Evolutionary conservation across 2,113 vertebrate genomes (phyloP).

Genomic region (Smithornis capensis): DNA sequence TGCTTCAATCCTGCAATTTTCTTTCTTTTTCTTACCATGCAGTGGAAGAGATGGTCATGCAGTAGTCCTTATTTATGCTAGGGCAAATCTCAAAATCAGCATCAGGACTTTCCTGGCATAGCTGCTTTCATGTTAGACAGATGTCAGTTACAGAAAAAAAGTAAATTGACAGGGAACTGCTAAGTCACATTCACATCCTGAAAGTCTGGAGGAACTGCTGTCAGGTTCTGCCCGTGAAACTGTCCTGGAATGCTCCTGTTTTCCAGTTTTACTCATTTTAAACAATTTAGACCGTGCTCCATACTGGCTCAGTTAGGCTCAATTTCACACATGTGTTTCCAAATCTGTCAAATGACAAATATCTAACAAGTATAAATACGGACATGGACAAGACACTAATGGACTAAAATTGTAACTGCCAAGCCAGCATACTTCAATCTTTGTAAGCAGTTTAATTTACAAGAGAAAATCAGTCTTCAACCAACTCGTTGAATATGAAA

Average conservation of each 20-base stretch:
- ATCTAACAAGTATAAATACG: neutral
- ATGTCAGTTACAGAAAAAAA: neutral
- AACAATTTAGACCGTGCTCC: neutral
- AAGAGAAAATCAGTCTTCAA: neutral
- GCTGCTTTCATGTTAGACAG: neutral
- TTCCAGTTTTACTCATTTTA: neutral
- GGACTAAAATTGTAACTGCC: neutral
- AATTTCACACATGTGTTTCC: neutral
- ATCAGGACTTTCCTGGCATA: neutral
- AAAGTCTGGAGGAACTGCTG: neutral
- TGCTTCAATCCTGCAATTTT: neutral
- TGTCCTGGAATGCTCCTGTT: rapidly evolving
- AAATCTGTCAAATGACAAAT: neutral
- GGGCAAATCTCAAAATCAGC: neutral
- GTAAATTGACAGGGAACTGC: neutral
- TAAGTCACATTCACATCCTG: neutral
- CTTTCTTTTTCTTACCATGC: neutral
- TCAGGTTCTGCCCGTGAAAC: neutral
- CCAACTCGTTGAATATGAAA: neutral
- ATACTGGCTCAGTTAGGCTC: neutral
- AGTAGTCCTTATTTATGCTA: neutral
- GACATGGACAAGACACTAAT: neutral
- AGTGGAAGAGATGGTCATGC: neutral
- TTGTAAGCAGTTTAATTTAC: neutral
- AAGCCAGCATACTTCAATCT: neutral